These are phyloP conservation scores for Trachythela sp. DNA, from an alignment of 64 coral and sea anemone genomes.

Conservation along the genomic window DNA sequence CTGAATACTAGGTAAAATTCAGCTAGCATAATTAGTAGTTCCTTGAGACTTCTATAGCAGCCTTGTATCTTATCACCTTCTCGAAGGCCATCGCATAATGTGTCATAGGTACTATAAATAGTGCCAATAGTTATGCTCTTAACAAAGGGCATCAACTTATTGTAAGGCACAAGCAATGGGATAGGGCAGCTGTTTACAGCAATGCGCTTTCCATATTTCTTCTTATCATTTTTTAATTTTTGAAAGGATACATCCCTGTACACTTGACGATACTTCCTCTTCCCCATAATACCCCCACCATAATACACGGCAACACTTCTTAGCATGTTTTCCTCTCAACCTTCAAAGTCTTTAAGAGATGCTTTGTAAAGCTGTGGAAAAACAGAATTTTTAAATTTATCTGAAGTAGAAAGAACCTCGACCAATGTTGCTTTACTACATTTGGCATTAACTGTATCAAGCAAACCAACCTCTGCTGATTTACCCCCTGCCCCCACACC, in stretches of 20 bases:
- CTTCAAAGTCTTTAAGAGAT: conserved; percentile 7
- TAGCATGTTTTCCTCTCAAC: neutral
- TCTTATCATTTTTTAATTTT: neutral
- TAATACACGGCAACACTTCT: neutral
- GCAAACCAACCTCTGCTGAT: conserved; percentile 1
- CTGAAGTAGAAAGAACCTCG: conserved; percentile 3
- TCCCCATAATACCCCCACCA: neutral
- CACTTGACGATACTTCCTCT: neutral
- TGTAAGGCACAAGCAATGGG: conserved; percentile 6
- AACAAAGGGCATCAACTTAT: neutral
- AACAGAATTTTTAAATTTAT: conserved; percentile 4
- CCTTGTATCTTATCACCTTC: conserved; percentile 9
- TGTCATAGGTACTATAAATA: neutral
- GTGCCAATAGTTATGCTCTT: neutral
- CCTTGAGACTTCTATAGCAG: conserved; percentile 9
- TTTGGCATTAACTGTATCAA: neutral
- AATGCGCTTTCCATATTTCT: neutral
- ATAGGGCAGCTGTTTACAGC: neutral
- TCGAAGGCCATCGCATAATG: neutral
- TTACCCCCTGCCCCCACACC: neutral
- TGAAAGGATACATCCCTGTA: conserved; percentile 4
- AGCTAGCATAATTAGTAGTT: conserved; percentile 16
- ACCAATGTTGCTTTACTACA: neutral
- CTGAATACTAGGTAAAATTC: too few species aligned
- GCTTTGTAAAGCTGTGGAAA: neutral